These are phyloP conservation scores for Blastomussa wellsi DNA, from an alignment of 92 coral and sea anemone genomes.

Conservation along the genomic window DNA sequence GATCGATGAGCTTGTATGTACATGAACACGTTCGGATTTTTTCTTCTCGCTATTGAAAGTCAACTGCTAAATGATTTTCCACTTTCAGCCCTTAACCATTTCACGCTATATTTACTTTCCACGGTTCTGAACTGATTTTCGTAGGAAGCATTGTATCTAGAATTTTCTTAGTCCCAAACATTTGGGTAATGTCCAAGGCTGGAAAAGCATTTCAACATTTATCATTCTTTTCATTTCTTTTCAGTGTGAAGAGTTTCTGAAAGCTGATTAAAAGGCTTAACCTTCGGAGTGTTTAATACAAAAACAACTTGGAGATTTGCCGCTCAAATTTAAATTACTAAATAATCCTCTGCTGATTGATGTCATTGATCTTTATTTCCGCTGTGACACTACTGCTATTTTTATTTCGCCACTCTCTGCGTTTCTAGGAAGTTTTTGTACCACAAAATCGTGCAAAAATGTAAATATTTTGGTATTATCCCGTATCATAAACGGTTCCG, in stretches of 20 bases:
- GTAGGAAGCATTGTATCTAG: background rate
- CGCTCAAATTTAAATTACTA: background rate
- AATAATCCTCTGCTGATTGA: background rate
- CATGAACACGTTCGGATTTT: no score
- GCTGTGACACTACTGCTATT: background rate
- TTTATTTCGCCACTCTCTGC: background rate
- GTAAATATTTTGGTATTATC: background rate
- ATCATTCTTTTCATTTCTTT: background rate
- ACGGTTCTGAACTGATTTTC: background rate
- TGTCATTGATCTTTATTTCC: background rate
- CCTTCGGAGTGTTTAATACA: background rate
- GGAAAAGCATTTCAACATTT: background rate
- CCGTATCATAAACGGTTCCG: background rate
- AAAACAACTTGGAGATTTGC: background rate
- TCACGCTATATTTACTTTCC: background rate
- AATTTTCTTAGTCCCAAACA: no score
- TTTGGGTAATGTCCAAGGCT: no score
- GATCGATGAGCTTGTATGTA: background rate
- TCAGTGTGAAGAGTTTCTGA: background rate
- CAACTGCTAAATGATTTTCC: background rate
- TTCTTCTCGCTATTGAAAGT: background rate
- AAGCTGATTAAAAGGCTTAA: background rate
- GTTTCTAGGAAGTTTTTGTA: background rate
- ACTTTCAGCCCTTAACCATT: background rate
- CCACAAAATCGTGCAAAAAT: background rate